Conservation (phyloP, 2,888 invertebrate species). For the Lasioglossum malachurum region DNA sequence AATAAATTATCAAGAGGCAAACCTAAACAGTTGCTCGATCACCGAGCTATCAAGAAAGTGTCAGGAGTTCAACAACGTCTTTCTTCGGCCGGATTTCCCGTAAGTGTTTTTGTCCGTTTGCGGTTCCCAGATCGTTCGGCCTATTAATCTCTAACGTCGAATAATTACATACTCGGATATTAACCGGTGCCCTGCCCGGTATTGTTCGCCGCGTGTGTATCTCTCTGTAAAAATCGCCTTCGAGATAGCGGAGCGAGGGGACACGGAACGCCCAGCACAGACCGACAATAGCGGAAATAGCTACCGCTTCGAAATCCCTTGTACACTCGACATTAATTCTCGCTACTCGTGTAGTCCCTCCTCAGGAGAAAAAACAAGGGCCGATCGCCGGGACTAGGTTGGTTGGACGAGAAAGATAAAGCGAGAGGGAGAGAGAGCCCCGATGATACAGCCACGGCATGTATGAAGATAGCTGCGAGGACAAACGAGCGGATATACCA, state of each 20-base stretch:
- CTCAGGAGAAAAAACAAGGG: slow-evolving; percentile 50
- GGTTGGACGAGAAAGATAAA: background rate
- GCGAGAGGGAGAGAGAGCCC: background rate
- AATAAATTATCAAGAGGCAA: background rate
- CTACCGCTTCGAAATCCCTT: slow-evolving; percentile 65
- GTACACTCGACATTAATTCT: slow-evolving; percentile 62
- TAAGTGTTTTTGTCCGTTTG: slow-evolving; percentile 38
- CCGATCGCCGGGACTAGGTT: slow-evolving; percentile 19
- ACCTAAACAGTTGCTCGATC: background rate
- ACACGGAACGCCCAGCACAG: slow-evolving; percentile 30
- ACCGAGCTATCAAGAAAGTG: background rate
- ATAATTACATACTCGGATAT: slow-evolving; percentile 59
- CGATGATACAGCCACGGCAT: slow-evolving; percentile 30
- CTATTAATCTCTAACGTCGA: slow-evolving; percentile 56
- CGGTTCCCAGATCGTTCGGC: slow-evolving; percentile 22
- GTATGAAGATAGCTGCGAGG: slow-evolving; percentile 31
- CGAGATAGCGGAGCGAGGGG: slow-evolving; percentile 28
- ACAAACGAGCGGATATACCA: slow-evolving; percentile 50
- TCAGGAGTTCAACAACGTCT: background rate
- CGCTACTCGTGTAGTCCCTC: slow-evolving; percentile 52
- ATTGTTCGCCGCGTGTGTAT: slow-evolving; percentile 50
- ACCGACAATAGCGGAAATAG: slow-evolving; percentile 67
- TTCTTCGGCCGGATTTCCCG: slow-evolving; percentile 39
- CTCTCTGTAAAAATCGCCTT: slow-evolving; percentile 54
- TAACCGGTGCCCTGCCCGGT: slow-evolving; percentile 32